Base-by-base conservation (phyloP, 2,888 invertebrate genomes). In the Syritta pipiens region DNA sequence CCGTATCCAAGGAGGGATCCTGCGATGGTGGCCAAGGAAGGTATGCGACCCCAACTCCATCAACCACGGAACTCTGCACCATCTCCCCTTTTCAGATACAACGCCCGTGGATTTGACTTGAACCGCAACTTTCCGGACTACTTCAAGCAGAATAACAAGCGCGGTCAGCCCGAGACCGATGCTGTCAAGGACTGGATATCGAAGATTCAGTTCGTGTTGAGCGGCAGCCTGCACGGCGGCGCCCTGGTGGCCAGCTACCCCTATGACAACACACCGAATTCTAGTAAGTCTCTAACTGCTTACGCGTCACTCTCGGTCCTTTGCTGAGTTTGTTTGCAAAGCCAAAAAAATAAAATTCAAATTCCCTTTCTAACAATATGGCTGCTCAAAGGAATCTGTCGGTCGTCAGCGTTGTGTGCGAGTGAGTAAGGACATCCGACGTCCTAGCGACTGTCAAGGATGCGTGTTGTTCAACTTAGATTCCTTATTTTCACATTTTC, bases 81-180 rank as follows among this genome's bases (percentile, higher is more conserved):
- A n/a, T 14, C 4, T 19, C 17, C 17, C 1, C 22, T 22, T 57
- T 69, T 2, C 84, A 95, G 96, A 84, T 95, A 95, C 88, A 97
- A 97, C 87, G 94, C 96, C 0, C 92, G 95, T 32, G 95, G 95
- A 4, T 95, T 94, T 86, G 98, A 98, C 87, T 89, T 98, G 84
- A 98, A 98, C 89, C 93, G 98, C 63, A 98, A 98, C 90, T 98
- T 98, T 89, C 98, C 98, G 0, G 98, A 98, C 89, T 95, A 95
- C 88, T 97, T 97, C 90, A 96, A 96, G 86, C 92, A 94, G 84
- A 96, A 96, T 88, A 94, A 94, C 83, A 95, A 95, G 85, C 93
- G 94, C 84, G 93, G 93, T 0, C 97, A 98, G 87, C 96, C 97
- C n/a, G 98, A 98, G 90, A 97, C 97, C 0, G 95, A 95, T 84